Conservation (phyloP, 1,140 invertebrate species). For the Megathymus violae region DNA sequence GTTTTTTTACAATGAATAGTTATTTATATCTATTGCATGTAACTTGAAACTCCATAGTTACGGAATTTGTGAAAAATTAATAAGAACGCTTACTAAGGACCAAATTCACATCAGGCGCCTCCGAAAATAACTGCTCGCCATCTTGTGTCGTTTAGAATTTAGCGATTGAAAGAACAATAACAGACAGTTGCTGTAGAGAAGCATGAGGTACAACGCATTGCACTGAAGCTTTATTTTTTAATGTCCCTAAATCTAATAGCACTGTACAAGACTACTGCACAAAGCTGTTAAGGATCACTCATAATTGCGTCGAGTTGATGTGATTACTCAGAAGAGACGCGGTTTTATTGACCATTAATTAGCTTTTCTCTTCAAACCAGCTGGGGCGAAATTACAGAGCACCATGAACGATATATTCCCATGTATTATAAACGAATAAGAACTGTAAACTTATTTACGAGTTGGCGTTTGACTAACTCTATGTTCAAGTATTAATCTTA, state of each 20-base stretch:
- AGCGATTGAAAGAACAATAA: no score
- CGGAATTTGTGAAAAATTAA: no score
- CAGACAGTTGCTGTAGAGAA: no score
- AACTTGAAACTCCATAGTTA: no score
- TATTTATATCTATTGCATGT: slow-evolving; percentile 35
- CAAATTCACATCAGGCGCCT: no score
- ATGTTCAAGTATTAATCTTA: no score
- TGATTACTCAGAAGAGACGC: slow-evolving; percentile 29
- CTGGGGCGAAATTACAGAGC: not conserved
- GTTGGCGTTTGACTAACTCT: no score
- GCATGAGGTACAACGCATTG: slow-evolving; percentile 13
- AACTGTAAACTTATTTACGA: not conserved
- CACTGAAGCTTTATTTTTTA: slow-evolving; percentile 44
- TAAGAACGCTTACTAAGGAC: no score
- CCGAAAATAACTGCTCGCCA: no score
- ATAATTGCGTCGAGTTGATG: slow-evolving; percentile 34
- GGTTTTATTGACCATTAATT: slow-evolving; percentile 31
- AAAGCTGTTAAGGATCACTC: slow-evolving; percentile 37
- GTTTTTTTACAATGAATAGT: slow-evolving; percentile 15
- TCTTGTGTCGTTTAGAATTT: no score
- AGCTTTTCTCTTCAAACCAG: slow-evolving; percentile 3
- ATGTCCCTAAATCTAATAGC: slow-evolving; percentile 45
- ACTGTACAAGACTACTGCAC: slow-evolving; percentile 34
- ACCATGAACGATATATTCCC: not conserved
- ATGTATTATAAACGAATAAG: not conserved